phyloP scores from a whole-genome alignment of 2,888 invertebrate genomes.

The Lasioglossum lativentre region DNA sequence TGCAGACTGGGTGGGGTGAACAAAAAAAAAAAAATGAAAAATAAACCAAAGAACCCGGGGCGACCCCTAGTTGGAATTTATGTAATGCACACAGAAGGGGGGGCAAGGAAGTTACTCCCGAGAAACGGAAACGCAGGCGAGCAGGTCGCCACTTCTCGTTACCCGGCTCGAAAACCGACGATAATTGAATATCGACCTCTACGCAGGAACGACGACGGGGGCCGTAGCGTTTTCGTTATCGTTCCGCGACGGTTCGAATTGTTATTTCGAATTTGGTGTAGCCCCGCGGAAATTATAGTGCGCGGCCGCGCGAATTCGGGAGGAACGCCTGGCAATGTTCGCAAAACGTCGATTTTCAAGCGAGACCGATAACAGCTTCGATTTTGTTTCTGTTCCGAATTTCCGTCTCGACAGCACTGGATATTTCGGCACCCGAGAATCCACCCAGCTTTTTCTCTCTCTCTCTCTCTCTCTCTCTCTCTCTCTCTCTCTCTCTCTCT shows the following conservation, averaged over 20 bases:
- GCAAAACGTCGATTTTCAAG: neutral
- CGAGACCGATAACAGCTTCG: constrained; percentile 9
- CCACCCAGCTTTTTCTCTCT: neutral
- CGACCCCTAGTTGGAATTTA: constrained; percentile 27
- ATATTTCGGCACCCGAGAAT: neutral
- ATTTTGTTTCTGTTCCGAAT: neutral
- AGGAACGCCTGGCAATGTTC: neutral
- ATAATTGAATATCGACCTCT: constrained; percentile 45
- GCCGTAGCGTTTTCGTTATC: constrained; percentile 6
- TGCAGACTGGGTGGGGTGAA: neutral
- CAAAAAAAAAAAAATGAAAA: neutral
- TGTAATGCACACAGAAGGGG: neutral
- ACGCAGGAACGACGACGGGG: neutral
- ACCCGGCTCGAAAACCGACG: constrained; percentile 9
- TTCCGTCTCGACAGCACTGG: neutral
- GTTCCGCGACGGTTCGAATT: constrained; percentile 11
- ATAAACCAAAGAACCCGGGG: neutral
- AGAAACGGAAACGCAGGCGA: constrained; percentile 15
- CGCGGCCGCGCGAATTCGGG: neutral
- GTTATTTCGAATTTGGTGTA: constrained; percentile 33
- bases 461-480: neutral
- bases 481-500: neutral
- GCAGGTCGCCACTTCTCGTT: constrained; percentile 16
- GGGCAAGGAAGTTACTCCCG: constrained; percentile 19
- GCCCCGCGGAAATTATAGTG: constrained; percentile 15